Evolutionary conservation across 2,888 invertebrate genomes (phyloP), one percentile per base, ranked within the genome.

Genomic region (Amiota minor): DNA sequence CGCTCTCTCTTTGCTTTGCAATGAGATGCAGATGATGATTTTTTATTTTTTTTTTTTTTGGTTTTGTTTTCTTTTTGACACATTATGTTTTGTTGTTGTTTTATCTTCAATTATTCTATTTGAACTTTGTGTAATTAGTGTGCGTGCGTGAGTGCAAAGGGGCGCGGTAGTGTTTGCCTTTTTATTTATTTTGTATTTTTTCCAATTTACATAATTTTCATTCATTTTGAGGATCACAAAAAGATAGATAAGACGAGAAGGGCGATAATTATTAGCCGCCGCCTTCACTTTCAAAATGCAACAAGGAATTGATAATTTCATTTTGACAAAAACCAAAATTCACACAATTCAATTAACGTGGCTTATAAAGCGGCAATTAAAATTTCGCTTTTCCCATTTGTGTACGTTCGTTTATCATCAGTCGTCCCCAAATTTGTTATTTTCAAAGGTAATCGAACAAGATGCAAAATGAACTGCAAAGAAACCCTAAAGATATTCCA

Each of bases 311-410:
- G 56, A 56, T 16, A 68, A 68, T 23, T 53, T 49, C 20, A 68
- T 68, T 68, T 35, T 50, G 50, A 12, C 65, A 18, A 65, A 47
- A 61, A 75, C 72, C 74, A 70, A 72, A 76, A 67, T 75, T 71
- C 76, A 76, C 77, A 82, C 84, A 86, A 86, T 83, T 86, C 83
- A 86, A 86, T 86, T 87, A 87, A 79, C 75, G 74, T 35, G 35
- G 71, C 77, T 56, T 73, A 72, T 68, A 74, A 75, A 77, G 71
- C 72, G 65, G 64, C 73, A 77, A 78, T 76, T 77, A 75, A 75
- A 70, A 67, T 72, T 71, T 71, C 49, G 72, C 20, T 35, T 6
- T 35, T 6, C 6, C 35, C 35, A 35, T 35, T 35, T 35, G 35
- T 35, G 23, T 23, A 23, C 35, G 35, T 35, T 35, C 35, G 35